Conservation (phyloP, 2,113 vertebrate species). For the Epinephelus fuscoguttatus region DNA sequence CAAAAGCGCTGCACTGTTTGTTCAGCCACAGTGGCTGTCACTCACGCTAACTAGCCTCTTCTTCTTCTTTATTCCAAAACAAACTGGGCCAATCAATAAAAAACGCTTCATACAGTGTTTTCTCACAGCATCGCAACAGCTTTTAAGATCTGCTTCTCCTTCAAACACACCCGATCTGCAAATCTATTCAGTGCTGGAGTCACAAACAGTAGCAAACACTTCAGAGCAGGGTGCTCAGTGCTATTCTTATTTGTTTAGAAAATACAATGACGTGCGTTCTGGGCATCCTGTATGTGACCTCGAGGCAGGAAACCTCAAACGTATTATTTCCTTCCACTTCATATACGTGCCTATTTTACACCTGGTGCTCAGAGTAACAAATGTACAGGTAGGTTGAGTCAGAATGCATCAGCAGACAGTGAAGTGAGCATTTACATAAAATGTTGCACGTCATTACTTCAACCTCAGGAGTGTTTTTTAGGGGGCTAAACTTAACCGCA, state of each 20-base stretch:
- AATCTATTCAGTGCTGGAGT: background rate
- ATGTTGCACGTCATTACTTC: slow-evolving; percentile 16
- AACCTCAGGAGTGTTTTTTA: background rate
- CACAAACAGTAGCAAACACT: background rate
- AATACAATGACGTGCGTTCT: background rate
- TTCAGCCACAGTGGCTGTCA: background rate
- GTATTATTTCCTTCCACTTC: slow-evolving; percentile 2
- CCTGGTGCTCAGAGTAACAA: background rate
- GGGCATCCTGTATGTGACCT: background rate
- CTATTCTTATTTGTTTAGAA: background rate
- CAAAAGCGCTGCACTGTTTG: background rate
- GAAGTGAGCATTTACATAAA: slow-evolving; percentile 5
- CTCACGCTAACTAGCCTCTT: background rate
- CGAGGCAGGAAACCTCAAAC: background rate
- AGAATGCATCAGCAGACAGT: background rate
- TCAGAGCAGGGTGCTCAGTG: background rate
- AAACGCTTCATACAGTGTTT: background rate
- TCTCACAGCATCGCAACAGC: background rate
- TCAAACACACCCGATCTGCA: background rate
- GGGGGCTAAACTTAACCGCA: slow-evolving; percentile 8
- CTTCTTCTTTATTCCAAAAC: slow-evolving; percentile 11
- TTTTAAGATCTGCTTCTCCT: background rate
- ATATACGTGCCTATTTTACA: background rate
- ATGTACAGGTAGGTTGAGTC: slow-evolving; percentile 6
- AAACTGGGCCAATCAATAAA: background rate